Percentiles rank a stretch among this genome's conserved stretches.
Conservation (phyloP, 2,797 vertebrate species). For the Gambelia wislizenii region DNA sequence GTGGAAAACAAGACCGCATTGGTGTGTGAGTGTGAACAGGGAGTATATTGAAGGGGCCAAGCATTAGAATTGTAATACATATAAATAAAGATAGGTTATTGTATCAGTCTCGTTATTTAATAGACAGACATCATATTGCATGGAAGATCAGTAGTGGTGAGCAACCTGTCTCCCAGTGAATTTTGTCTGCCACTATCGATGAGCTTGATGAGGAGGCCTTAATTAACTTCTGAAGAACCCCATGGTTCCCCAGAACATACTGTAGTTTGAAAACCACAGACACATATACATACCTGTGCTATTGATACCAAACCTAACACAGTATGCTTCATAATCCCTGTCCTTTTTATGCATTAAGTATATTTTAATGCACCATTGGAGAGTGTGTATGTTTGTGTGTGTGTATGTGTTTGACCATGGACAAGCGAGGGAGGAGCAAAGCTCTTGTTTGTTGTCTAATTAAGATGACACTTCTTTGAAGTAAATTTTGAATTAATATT, state of each 20-base stretch:
- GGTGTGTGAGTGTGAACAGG: no score
- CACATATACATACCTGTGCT: background rate
- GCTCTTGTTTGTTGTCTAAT: conserved; percentile 13
- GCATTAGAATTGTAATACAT: no score
- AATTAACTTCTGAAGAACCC: background rate
- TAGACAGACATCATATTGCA: no score
- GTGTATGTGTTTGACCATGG: fast-evolving
- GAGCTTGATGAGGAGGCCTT: background rate
- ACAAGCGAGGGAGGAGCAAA: background rate
- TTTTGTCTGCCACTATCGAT: background rate
- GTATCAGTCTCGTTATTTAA: no score
- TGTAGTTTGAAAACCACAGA: background rate
- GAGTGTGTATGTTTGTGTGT: background rate
- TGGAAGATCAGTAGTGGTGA: background rate
- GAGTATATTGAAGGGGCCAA: no score
- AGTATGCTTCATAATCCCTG: conserved; percentile 3
- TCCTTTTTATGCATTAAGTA: conserved; percentile 6
- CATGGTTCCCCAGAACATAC: background rate
- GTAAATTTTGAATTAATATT: background rate
- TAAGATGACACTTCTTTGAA: conserved; percentile 25
- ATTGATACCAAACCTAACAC: background rate
- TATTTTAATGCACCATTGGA: background rate
- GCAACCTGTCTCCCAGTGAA: background rate
- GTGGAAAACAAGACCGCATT: no score
- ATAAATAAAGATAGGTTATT: no score